Evolutionary conservation across 2,113 vertebrate genomes (phyloP).

Genomic region (Lycocorax pyrrhopterus): DNA sequence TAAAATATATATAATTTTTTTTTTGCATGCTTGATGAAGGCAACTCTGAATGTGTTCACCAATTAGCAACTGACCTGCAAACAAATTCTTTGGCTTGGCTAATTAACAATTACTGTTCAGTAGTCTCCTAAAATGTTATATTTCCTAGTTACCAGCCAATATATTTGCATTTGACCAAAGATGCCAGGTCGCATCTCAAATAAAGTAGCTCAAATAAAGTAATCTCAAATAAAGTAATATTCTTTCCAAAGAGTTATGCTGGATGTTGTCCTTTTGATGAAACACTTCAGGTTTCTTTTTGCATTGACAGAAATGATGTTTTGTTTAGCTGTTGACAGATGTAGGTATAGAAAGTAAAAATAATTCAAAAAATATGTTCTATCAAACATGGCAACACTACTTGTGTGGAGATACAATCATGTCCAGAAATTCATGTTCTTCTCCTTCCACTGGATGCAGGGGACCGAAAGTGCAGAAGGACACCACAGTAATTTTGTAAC

Average conservation of each 20-base stretch:
- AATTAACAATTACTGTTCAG: not conserved
- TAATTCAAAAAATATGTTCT: fast-evolving
- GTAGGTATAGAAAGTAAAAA: not conserved
- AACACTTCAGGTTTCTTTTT: not conserved
- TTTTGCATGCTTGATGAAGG: not conserved
- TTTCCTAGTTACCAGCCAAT: not conserved
- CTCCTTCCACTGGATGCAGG: not conserved
- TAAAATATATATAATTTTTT: not conserved
- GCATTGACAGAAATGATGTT: not conserved
- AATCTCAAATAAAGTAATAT: not conserved
- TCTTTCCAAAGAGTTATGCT: not conserved
- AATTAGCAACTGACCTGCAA: not conserved
- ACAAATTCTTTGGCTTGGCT: not conserved
- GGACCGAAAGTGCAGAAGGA: fast-evolving
- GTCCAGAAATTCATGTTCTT: not conserved
- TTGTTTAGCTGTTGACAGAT: not conserved
- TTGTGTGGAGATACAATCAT: not conserved
- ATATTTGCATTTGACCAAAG: not conserved
- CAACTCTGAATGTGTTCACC: not conserved
- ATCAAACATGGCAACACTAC: not conserved
- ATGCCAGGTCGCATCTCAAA: not conserved
- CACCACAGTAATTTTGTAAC: not conserved
- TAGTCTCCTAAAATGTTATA: not conserved
- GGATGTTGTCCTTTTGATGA: not conserved
- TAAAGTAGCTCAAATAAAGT: too few relatives aligned